Base-by-base conservation (phyloP, 2,888 invertebrate species). In the Tridacna gigas region DNA sequence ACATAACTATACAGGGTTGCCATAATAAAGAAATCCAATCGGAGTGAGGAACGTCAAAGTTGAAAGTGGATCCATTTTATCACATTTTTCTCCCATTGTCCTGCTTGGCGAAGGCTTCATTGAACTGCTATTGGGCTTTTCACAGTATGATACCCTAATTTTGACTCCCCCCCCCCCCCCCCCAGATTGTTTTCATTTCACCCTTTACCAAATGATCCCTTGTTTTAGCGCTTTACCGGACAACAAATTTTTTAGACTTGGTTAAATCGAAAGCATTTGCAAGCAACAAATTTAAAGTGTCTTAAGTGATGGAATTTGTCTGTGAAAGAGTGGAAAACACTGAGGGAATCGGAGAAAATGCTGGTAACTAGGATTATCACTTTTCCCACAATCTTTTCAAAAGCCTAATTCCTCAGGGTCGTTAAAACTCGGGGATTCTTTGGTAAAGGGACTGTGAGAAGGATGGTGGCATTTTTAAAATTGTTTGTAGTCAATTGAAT, bases 61-160 rank as follows among this genome's bases (percentile, higher is more conserved):
- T n/a, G 86, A 77, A 86, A 86, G 63, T 25, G 77, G 76, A 86
- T 86, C 77, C 71, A 78, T 60, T 82, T 84, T 87, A 87, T 87
- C 87, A 84, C 83, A 79, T 79, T 79, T 67, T 85, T 75, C 48
- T 56, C 51, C 67, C 60, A 79, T 86, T 86, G 86, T 86, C 82
- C 28, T 25, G 22, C 28, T 37, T 71, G 79, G 48, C 60, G 63
- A 51, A 28, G 76, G 83, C 83, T 84, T 76, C 83, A 82, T 26
- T 83, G 83, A 65, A 75, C 80, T 77, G 74, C 69, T 79, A 87
- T 67, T 77, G 83, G 77, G 77, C 66, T 74, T 37, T 74, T 87
- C 74, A 83, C 74, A 77, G 71, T 51, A 15, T 25, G 71, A 71
- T 71, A 71, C 51, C 71, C 45, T 25, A 71, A 25, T 51, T 71